A percentile compares a stretch with the other conserved stretches of the same genome.
Evolutionary conservation across 1,140 invertebrate species (phyloP).

Genomic region (Euwallacea similis): DNA sequence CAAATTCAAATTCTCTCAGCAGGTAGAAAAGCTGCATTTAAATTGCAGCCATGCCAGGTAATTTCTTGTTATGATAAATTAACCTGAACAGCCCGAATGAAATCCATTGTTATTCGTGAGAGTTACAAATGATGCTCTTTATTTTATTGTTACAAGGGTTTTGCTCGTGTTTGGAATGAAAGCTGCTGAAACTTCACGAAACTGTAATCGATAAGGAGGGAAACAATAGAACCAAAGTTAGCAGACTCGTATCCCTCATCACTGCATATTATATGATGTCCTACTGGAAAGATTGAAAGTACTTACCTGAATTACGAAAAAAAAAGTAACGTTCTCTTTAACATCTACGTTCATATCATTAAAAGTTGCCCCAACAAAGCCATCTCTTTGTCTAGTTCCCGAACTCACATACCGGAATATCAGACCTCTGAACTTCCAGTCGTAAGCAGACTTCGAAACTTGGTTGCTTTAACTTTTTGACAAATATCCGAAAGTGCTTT

Average conservation of each 20-base stretch:
- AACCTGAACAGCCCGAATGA: not conserved
- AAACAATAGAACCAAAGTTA: too few species aligned
- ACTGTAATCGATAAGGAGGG: too few species aligned
- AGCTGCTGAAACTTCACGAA: not conserved
- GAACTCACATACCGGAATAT: conserved; percentile 5
- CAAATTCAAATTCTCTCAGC: not conserved
- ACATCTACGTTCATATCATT: not conserved
- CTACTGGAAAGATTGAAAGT: too few species aligned
- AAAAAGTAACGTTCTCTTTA: too few species aligned
- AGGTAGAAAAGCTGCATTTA: not conserved
- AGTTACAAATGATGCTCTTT: conserved; percentile 1
- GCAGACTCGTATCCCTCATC: too few species aligned
- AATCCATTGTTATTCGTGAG: conserved; percentile 1
- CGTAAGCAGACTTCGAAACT: conserved; percentile 6
- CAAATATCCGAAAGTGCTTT: conserved; percentile 3
- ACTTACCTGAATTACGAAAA: too few species aligned
- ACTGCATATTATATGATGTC: too few species aligned
- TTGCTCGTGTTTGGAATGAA: not conserved
- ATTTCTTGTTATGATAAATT: conserved; percentile 7
- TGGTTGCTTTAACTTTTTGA: conserved; percentile 5
- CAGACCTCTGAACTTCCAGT: conserved; percentile 3
- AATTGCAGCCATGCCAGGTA: not conserved
- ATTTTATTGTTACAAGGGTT: not conserved
- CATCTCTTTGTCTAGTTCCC: conserved; percentile 2
- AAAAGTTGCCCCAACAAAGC: not conserved